Evolutionary conservation across 2,888 invertebrate species (phyloP).

Genomic region (Melipona bicolor): DNA sequence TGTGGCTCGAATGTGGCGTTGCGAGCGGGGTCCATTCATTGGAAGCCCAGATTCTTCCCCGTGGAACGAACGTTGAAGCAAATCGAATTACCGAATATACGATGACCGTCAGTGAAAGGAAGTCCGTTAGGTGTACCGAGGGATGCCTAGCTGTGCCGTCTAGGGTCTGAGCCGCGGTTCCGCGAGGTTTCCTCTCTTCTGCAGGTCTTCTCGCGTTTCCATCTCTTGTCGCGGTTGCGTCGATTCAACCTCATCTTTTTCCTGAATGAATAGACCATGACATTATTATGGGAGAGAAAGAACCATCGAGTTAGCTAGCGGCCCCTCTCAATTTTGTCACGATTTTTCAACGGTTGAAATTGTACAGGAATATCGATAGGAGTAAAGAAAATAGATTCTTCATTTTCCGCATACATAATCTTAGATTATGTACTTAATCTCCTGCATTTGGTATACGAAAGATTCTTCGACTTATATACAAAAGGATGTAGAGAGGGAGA

Average conservation of each 20-base stretch:
- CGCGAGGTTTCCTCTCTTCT: slow-evolving; percentile 83
- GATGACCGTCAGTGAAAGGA: slow-evolving; percentile 80
- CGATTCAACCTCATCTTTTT: slow-evolving; percentile 66
- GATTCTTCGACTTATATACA: background rate
- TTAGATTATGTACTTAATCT: slow-evolving; percentile 2
- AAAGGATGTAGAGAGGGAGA: background rate
- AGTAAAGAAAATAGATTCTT: background rate
- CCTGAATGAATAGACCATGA: slow-evolving; percentile 11
- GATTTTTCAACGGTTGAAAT: background rate
- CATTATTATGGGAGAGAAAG: background rate
- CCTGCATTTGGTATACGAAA: background rate
- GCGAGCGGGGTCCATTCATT: slow-evolving; percentile 45
- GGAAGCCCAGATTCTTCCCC: slow-evolving; percentile 57
- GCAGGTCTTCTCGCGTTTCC: slow-evolving; percentile 81
- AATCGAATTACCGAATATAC: slow-evolving; percentile 76
- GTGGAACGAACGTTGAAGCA: slow-evolving; percentile 46
- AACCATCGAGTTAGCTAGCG: background rate
- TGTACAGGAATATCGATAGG: background rate
- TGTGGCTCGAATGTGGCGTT: background rate
- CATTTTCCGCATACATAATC: background rate
- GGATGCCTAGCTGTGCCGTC: slow-evolving; percentile 75
- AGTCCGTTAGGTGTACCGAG: slow-evolving; percentile 83
- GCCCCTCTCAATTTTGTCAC: background rate
- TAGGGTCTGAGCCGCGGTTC: slow-evolving; percentile 79
- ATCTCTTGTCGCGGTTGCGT: slow-evolving; percentile 59